These are phyloP conservation scores for Paracentrotus lividus DNA, from an alignment of 53 echinoderm and acorn worm species.

Conservation along the genomic window DNA sequence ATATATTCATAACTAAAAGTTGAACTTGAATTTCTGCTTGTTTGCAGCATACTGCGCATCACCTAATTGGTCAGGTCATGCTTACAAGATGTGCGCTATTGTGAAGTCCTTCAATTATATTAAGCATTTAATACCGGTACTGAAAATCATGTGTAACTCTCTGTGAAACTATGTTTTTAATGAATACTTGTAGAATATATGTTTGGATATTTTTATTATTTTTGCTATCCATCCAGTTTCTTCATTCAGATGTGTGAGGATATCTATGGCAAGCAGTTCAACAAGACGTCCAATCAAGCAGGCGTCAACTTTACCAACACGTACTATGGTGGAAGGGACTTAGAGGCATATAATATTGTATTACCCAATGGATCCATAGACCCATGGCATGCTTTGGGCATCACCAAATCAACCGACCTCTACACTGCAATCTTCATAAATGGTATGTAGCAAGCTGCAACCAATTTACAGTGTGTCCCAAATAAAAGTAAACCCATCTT, in stretches of 20 bases:
- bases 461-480: too few relatives aligned
- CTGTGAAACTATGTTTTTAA: too few relatives aligned
- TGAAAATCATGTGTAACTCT: too few relatives aligned
- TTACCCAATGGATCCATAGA: slow-evolving; percentile 98
- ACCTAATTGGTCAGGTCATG: too few relatives aligned
- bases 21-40: too few relatives aligned
- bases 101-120: too few relatives aligned
- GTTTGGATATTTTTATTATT: slow-evolving; percentile 23
- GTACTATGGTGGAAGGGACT: slow-evolving; percentile 91
- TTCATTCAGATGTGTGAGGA: slow-evolving; percentile 92
- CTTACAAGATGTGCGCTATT: too few relatives aligned
- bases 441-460: slow-evolving; percentile 66
- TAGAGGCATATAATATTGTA: slow-evolving; percentile 83
- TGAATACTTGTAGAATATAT: too few relatives aligned
- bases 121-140: too few relatives aligned
- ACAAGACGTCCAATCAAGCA: slow-evolving; percentile 73
- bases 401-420: slow-evolving; percentile 73
- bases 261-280: slow-evolving; percentile 90
- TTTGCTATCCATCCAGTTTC: slow-evolving; percentile 73
- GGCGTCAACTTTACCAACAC: slow-evolving; percentile 89
- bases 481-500: too few relatives aligned
- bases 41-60: too few relatives aligned
- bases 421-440: slow-evolving; percentile 88
- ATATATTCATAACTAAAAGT: too few relatives aligned
- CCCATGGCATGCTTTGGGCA: slow-evolving; percentile 95